These are phyloP conservation scores for Trisateles emortualis DNA, from an alignment of 2,888 invertebrate genomes.

Conservation along the genomic window DNA sequence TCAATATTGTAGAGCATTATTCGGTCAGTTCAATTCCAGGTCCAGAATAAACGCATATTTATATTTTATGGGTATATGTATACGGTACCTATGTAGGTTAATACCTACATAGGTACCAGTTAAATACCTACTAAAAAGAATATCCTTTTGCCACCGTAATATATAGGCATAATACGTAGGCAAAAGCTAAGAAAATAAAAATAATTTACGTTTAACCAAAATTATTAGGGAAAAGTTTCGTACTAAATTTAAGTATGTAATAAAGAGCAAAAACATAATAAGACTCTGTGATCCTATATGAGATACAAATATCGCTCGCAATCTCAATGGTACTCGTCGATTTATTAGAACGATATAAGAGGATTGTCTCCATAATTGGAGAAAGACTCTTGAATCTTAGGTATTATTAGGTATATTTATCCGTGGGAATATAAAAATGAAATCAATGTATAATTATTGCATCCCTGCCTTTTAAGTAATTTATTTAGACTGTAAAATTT, in stretches of 20 bases:
- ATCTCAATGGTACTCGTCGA: constrained; percentile 45
- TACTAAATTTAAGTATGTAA: constrained; percentile 3
- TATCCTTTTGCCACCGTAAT: no score
- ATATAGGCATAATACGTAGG: no score
- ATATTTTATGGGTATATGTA: no score
- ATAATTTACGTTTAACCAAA: no score
- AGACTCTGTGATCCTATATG: constrained; percentile 3
- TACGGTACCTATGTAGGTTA: no score
- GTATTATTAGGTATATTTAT: not conserved
- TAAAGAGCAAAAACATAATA: constrained; percentile 15
- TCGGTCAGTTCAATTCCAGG: no score
- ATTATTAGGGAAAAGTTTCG: no score
- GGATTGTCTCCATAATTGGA: constrained; percentile 63
- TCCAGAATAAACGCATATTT: no score
- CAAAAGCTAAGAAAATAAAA: no score
- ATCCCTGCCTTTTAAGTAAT: constrained; percentile 26
- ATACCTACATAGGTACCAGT: no score
- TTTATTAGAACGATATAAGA: constrained; percentile 57
- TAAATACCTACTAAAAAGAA: no score
- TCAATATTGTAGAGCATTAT: no score
- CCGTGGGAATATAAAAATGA: not conserved
- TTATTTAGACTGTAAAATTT: not conserved
- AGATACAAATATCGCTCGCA: constrained; percentile 5
- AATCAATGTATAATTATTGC: constrained; percentile 20
- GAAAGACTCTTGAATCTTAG: constrained; percentile 23